These are phyloP conservation scores for Drosophila melanica DNA, from an alignment of 1,140 invertebrate species.

Conservation along the genomic window DNA sequence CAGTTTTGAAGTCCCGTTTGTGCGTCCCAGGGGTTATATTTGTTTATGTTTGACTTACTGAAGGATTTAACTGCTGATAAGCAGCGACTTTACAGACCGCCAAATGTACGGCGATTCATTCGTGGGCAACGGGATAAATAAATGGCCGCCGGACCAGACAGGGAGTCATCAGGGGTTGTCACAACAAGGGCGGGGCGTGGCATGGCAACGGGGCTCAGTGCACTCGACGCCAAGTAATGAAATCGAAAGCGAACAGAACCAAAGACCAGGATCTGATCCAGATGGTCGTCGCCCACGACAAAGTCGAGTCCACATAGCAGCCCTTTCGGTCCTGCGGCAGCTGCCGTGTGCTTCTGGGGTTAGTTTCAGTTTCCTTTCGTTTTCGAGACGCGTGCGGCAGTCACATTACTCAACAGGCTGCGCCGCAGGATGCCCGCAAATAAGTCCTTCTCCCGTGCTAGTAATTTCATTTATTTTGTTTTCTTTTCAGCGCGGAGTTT, in stretches of 20 bases:
- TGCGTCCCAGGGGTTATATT: constrained; percentile 57
- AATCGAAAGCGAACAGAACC: constrained; percentile 23
- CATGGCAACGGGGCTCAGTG: constrained; percentile 39
- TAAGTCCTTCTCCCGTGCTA: constrained; percentile 50
- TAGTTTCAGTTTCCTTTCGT: constrained; percentile 37
- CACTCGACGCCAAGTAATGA: constrained; percentile 27
- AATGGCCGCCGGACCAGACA: constrained; percentile 23
- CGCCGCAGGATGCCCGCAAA: constrained; percentile 51
- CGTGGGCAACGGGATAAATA: constrained; percentile 32
- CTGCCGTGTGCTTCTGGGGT: constrained; percentile 56
- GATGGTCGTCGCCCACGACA: constrained; percentile 34
- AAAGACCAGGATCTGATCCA: constrained; percentile 25
- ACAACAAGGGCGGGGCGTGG: constrained; percentile 36
- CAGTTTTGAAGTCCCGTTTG: constrained; percentile 5
- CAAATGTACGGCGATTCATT: constrained; percentile 14
- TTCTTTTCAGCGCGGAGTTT: constrained; percentile 25
- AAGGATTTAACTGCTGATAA: constrained; percentile 68
- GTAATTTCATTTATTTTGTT: constrained; percentile 69
- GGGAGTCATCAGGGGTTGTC: constrained; percentile 21
- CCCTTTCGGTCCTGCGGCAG: constrained; percentile 52
- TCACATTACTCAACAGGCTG: constrained; percentile 58
- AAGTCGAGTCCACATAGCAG: constrained; percentile 19
- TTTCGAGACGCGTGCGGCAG: constrained; percentile 57
- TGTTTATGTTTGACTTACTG: constrained; percentile 72
- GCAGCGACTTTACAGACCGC: constrained; percentile 66